A percentile compares a stretch with the other conserved stretches of the same genome.
These are phyloP conservation scores for Trichosurus vulpecula DNA, from an alignment of 2,797 vertebrate species.

Conservation along the genomic window DNA sequence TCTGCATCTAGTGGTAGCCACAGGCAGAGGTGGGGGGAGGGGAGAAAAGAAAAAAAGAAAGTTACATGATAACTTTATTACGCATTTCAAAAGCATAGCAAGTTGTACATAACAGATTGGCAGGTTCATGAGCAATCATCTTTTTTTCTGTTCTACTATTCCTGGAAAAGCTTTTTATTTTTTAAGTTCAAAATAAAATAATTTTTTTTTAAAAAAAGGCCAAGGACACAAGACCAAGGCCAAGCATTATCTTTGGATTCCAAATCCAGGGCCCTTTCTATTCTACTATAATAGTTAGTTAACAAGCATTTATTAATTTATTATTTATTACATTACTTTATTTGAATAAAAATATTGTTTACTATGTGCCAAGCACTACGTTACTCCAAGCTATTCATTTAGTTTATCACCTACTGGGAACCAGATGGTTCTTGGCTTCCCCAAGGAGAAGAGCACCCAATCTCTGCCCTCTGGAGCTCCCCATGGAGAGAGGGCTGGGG, in stretches of 20 bases:
- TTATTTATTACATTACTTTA: not conserved
- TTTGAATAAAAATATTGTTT: not conserved
- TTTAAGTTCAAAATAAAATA: too few species aligned
- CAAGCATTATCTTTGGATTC: not conserved
- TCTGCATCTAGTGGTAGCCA: not conserved
- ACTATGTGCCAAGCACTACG: not conserved
- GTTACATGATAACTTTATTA: not conserved
- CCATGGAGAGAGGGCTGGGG: not conserved
- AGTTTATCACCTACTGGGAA: too few species aligned
- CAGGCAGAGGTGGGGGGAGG: too few species aligned
- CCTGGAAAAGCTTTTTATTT: not conserved
- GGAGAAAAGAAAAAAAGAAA: not conserved
- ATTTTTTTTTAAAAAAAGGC: too few species aligned
- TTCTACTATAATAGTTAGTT: not conserved
- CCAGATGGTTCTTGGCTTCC: not conserved
- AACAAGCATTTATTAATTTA: not conserved
- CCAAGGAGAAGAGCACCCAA: not conserved
- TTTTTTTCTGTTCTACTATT: not conserved
- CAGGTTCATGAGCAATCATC: not conserved
- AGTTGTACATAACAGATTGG: not conserved
- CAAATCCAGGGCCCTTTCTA: not conserved
- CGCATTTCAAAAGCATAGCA: not conserved
- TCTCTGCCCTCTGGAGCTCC: not conserved
- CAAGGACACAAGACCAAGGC: not conserved
- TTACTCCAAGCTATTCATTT: not conserved